These are phyloP conservation scores for Calameuta filiformis DNA, from an alignment of 2,888 invertebrate genomes.

Conservation along the genomic window DNA sequence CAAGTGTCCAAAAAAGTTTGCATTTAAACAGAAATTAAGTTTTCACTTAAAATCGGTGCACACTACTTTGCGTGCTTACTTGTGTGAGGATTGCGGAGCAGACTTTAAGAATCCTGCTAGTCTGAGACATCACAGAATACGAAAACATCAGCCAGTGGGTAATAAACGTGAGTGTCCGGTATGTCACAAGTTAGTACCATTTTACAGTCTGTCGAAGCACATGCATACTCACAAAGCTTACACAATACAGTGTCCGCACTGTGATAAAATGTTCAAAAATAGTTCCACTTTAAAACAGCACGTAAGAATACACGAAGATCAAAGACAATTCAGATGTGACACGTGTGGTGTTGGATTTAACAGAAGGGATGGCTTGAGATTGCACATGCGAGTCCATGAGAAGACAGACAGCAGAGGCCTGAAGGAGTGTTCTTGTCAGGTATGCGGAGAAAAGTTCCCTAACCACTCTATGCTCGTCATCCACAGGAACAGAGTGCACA, in stretches of 20 bases:
- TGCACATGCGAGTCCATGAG: conserved; percentile 61
- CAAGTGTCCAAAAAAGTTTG: conserved; percentile 62
- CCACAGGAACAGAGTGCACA: conserved; percentile 60
- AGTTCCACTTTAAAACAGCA: conserved; percentile 62
- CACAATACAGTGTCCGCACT: conserved; percentile 61
- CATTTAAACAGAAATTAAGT: conserved; percentile 61
- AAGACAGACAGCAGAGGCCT: conserved; percentile 59
- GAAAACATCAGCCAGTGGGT: conserved; percentile 60
- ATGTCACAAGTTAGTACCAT: conserved; percentile 60
- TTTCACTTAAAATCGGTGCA: conserved; percentile 63
- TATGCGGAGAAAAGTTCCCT: conserved; percentile 62
- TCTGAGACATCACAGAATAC: conserved; percentile 58
- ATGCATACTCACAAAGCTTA: conserved; percentile 64
- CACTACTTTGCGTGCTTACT: conserved; percentile 55
- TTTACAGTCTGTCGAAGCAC: conserved; percentile 63
- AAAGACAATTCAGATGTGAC: conserved; percentile 60
- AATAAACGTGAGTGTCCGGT: conserved; percentile 60
- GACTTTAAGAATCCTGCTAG: conserved; percentile 64
- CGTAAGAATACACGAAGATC: conserved; percentile 62
- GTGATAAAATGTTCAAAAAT: conserved; percentile 64
- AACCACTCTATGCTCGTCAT: conserved; percentile 63
- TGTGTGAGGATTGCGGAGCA: conserved; percentile 63
- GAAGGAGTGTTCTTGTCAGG: conserved; percentile 62
- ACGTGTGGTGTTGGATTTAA: conserved; percentile 63
- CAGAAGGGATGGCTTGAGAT: conserved; percentile 57